Evolutionary conservation across 1,140 invertebrate species (phyloP).

Genomic region (Trichonephila clavata): DNA sequence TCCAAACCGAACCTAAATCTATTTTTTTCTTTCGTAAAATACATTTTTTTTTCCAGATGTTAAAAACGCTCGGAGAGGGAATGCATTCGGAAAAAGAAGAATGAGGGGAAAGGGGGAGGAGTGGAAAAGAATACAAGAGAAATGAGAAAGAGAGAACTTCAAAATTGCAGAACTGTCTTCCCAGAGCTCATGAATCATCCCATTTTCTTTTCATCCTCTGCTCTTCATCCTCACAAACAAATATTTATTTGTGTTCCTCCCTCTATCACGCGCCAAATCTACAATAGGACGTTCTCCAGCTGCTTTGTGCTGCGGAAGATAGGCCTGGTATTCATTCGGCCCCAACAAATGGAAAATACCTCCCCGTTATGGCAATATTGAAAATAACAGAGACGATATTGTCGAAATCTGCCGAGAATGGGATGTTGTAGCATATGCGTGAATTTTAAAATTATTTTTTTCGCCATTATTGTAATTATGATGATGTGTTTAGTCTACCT

Average conservation of each 20-base stretch:
- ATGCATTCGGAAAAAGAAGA: not conserved
- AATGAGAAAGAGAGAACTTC: constrained; percentile 10
- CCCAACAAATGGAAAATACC: not conserved
- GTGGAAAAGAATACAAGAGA: not conserved
- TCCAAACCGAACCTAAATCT: not conserved
- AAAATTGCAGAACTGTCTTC: constrained; percentile 27
- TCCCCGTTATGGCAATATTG: not conserved
- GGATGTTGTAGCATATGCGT: too few relatives aligned
- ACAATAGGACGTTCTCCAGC: constrained; percentile 23
- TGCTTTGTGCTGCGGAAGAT: not conserved
- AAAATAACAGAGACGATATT: too few relatives aligned
- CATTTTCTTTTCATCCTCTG: constrained; percentile 32
- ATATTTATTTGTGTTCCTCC: constrained; percentile 28
- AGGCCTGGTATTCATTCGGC: not conserved
- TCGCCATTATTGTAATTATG: too few relatives aligned
- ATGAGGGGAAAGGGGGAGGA: not conserved
- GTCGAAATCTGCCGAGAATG: too few relatives aligned
- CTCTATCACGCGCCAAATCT: constrained; percentile 12
- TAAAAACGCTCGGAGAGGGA: not conserved
- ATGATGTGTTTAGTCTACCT: too few relatives aligned
- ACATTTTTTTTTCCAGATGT: not conserved
- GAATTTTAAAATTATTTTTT: too few relatives aligned
- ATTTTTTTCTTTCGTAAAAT: not conserved
- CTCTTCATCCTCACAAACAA: not conserved
- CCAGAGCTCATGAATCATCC: constrained; percentile 27